A percentile compares a stretch with the other conserved stretches of the same genome.
Conservation (phyloP, 1,140 invertebrate species). For the Metaphire vulgaris region DNA sequence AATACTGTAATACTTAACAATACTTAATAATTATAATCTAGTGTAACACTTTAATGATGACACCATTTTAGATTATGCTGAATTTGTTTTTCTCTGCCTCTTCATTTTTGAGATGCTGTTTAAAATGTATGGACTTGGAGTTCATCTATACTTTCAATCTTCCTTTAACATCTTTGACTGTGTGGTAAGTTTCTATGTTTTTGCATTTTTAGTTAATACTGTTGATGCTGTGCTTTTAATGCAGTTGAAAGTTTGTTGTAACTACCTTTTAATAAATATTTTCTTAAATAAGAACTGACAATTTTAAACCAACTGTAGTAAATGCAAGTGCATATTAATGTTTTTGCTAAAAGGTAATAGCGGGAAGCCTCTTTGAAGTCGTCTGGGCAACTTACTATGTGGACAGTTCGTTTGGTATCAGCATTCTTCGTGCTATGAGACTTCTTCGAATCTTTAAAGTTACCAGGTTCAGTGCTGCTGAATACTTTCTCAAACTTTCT, state of each 20-base stretch:
- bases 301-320: too few relatives aligned
- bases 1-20: too few relatives aligned
- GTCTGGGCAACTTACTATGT: conserved; percentile 93
- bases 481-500: neutral
- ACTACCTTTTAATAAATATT: neutral
- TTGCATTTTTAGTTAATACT: too few relatives aligned
- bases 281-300: neutral
- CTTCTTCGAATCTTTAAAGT: conserved; percentile 98
- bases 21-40: too few relatives aligned
- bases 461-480: conserved; percentile 55
- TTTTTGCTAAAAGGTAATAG: conserved; percentile 65
- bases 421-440: conserved; percentile 92
- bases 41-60: too few relatives aligned
- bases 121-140: conserved; percentile 97
- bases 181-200: conserved; percentile 59
- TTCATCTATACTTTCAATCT: conserved; percentile 95
- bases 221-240: too few relatives aligned
- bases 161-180: conserved; percentile 96
- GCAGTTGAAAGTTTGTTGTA: too few relatives aligned
- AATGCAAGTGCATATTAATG: too few relatives aligned
- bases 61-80: conserved; percentile 93
- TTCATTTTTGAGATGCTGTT: conserved; percentile 99
- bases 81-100: conserved; percentile 94
- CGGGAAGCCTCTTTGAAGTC: conserved; percentile 98
- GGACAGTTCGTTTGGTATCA: conserved; percentile 92